Evolutionary conservation across 2,888 invertebrate genomes (phyloP).

Genomic region (Ormyrus labotus): DNA sequence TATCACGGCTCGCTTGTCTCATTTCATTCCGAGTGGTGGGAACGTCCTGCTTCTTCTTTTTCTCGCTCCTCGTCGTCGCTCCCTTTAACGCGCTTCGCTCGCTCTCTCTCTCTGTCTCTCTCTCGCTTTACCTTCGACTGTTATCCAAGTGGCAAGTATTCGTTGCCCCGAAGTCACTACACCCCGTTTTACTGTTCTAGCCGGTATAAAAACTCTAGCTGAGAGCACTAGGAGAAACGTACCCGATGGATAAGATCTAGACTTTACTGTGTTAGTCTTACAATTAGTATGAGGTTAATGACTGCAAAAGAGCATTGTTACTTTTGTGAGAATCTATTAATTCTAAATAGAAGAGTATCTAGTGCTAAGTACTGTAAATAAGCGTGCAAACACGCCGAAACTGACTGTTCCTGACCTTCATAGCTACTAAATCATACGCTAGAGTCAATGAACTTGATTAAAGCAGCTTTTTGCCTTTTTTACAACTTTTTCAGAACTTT

Average conservation of each 20-base stretch:
- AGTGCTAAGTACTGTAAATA: no score
- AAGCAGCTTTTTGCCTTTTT: no score
- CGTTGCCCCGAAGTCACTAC: background rate
- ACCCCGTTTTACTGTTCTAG: background rate
- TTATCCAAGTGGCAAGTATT: background rate
- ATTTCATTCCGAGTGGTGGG: constrained; percentile 50
- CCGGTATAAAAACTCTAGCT: background rate
- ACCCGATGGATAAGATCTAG: constrained; percentile 22
- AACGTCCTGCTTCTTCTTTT: constrained; percentile 45
- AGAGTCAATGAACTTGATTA: no score
- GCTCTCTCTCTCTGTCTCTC: background rate
- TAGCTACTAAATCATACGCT: no score
- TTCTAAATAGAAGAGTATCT: background rate
- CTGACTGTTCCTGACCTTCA: background rate
- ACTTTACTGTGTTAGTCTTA: constrained; percentile 20
- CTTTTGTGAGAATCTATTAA: constrained; percentile 39
- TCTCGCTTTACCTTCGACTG: background rate
- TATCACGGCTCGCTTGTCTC: constrained; percentile 50
- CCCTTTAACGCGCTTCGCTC: background rate
- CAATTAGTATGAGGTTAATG: constrained; percentile 45
- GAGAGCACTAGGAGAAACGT: background rate
- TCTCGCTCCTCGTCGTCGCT: background rate
- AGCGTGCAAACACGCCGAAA: background rate
- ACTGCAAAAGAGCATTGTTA: background rate
- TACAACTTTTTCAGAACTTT: no score